Percentiles rank a stretch among this genome's conserved stretches.
Evolutionary conservation across 2,113 vertebrate genomes (phyloP).

Genomic region (Saiga tatarica): DNA sequence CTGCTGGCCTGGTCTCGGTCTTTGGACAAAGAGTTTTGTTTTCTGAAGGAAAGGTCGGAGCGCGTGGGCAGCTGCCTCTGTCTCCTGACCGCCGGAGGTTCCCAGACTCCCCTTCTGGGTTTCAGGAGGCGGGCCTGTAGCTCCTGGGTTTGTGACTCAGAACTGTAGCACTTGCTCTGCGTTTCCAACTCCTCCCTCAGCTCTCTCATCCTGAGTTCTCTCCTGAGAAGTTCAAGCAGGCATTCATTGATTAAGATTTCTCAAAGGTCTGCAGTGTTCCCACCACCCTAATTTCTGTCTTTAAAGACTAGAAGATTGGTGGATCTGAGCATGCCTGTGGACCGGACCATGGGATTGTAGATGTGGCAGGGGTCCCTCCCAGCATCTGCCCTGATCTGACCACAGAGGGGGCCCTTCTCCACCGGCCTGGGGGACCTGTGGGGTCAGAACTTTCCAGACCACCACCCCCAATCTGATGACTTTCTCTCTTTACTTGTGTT

Average conservation of each 20-base stretch:
- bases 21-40: neutral
- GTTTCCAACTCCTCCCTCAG: neutral
- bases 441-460: neutral
- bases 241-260: neutral
- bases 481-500: constrained; percentile 75
- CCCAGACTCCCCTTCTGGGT: neutral
- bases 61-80: neutral
- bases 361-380: neutral
- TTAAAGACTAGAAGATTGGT: neutral
- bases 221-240: neutral
- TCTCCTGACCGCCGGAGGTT: neutral
- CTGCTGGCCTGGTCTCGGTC: neutral
- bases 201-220: neutral
- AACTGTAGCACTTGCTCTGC: neutral
- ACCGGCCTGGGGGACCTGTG: neutral
- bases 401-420: neutral
- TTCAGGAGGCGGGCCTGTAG: neutral
- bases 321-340: neutral
- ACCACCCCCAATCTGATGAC: constrained; percentile 16
- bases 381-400: neutral
- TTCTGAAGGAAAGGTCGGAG: neutral
- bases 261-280: neutral
- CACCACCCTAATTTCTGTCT: neutral
- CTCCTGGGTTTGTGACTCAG: neutral
- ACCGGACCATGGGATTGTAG: neutral